phyloP scores from a whole-genome alignment of 64 coral and sea anemone species.

The Montipora efflorescens region DNA sequence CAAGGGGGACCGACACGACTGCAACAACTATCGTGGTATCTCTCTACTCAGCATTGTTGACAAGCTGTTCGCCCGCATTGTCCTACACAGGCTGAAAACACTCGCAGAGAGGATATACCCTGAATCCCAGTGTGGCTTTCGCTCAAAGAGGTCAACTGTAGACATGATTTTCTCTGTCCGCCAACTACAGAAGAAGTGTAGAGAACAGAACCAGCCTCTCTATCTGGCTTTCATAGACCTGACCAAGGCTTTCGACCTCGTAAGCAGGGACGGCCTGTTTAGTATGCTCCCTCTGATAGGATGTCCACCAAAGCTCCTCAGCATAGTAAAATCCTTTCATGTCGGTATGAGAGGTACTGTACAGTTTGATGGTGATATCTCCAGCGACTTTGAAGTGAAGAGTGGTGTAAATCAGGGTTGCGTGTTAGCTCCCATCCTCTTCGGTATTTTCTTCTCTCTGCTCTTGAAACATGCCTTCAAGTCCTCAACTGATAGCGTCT shows the following conservation, averaged over 20 bases:
- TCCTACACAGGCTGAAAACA: background rate
- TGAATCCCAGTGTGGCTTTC: constrained; percentile 7
- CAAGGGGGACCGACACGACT: background rate
- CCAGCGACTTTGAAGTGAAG: background rate
- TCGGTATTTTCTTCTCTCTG: no score
- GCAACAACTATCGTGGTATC: background rate
- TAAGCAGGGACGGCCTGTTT: constrained; percentile 23
- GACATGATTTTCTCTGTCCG: constrained; percentile 12
- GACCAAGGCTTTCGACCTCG: constrained; percentile 42
- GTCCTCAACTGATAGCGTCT: no score
- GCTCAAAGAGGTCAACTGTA: background rate
- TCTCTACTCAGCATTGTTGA: background rate
- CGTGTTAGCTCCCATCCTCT: no score
- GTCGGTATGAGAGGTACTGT: constrained; percentile 19
- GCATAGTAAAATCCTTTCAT: constrained; percentile 28
- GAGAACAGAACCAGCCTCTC: constrained; percentile 19
- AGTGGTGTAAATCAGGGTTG: no score
- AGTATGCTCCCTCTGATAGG: constrained; percentile 10
- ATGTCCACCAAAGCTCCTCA: background rate
- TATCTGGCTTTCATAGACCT: background rate
- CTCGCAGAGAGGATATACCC: background rate
- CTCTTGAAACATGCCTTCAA: no score
- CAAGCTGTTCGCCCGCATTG: background rate
- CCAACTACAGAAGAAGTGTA: constrained; percentile 24
- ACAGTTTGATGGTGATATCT: background rate